Base-by-base conservation (phyloP, 2,797 vertebrate species). In the Bufotes viridis region DNA sequence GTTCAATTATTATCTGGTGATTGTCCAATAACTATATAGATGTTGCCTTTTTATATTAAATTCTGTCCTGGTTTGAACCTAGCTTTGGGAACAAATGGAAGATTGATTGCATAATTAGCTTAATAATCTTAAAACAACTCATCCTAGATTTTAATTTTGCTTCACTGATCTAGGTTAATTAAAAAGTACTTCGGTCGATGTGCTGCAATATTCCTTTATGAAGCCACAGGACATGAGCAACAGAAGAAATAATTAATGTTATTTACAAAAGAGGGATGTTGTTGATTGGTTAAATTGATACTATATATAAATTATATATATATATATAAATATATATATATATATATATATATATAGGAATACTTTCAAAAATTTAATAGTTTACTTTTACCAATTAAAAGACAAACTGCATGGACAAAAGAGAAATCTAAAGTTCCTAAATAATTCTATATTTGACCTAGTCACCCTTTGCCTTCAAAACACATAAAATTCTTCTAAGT, bases 81-180 rank as follows among this genome's bases (percentile, higher is more conserved):
- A 9, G 70, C 26, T 65, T 75, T 82, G 72, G n/a, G 61, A 60
- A 83, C 87, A 78, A 74, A 11, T 58, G 26, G 51, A 49, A 83
- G 70, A 87, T 58, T 76, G 80, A 82, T 87, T 67, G 57, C 51
- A 75, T 75, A 82, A 81, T 87, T 82, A 82, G 69, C 49, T 63
- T 65, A 67, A 76, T 82, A 60, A 72, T 57, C 78, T 83, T 83
- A 78, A 78, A 83, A 61, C 22, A 49, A 82, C 11, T 67, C 34
- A 72, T 87, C 78, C 34, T 78, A 78, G 24, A 69, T 78, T 87
- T 87, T 58, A 87, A 87, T 83, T 78, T 78, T 83, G 72, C 61
- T 87, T 20, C 60, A 83, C 13, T 87, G 81, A 49, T 61, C 81
- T 22, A 87, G 72, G 74, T 78, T 87, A 87, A 87, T 87, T 87